Conservation (phyloP, 2,888 invertebrate genomes). For the Cantharis flavilabris region DNA sequence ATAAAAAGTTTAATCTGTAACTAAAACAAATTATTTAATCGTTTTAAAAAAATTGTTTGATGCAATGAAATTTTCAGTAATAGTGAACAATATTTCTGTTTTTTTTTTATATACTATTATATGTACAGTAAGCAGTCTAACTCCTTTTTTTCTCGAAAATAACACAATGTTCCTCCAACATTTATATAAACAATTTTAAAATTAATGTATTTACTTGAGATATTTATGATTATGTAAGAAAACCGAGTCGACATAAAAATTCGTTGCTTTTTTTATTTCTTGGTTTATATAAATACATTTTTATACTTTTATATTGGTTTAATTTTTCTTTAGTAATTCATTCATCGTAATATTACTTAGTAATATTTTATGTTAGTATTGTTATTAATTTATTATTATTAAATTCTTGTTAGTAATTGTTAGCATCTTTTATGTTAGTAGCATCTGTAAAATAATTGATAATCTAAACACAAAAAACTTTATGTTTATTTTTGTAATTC, state of each 20-base stretch:
- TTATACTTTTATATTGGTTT: background rate
- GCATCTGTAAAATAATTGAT: background rate
- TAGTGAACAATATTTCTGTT: constrained; percentile 25
- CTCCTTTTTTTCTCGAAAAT: constrained; percentile 36
- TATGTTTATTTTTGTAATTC: background rate
- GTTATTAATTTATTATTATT: background rate
- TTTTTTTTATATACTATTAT: constrained; percentile 30
- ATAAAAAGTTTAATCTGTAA: background rate
- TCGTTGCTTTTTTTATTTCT: background rate
- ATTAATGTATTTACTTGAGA: background rate
- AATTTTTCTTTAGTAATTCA: background rate
- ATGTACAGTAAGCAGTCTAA: constrained; percentile 40
- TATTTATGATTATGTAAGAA: background rate
- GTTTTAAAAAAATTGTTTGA: background rate
- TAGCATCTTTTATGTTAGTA: background rate
- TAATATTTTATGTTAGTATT: background rate
- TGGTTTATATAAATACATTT: background rate
- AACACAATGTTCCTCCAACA: background rate
- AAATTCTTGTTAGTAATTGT: background rate
- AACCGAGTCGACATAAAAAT: background rate
- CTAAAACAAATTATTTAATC: background rate
- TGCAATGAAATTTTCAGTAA: constrained; percentile 37
- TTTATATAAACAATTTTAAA: background rate
- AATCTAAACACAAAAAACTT: too few species aligned
- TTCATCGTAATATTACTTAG: background rate